Evolutionary conservation across 2,797 vertebrate species (phyloP).

Genomic region (Rhinogobio ventralis): DNA sequence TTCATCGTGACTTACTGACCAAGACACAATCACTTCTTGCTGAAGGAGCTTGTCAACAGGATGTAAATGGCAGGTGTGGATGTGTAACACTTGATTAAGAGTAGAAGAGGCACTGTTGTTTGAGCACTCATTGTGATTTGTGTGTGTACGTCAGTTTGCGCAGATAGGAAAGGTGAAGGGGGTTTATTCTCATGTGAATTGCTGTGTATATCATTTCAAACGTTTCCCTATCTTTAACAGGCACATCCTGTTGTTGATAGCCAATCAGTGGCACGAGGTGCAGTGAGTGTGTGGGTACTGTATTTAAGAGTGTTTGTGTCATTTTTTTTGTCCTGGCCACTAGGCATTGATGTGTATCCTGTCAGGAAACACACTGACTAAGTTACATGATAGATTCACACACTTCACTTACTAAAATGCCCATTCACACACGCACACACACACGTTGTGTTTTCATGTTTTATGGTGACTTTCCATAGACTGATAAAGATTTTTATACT

Average conservation of each 20-base stretch:
- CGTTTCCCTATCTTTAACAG: conserved; percentile 61
- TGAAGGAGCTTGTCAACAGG: conserved; percentile 45
- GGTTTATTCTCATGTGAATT: conserved; percentile 34
- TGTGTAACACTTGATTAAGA: conserved; percentile 41
- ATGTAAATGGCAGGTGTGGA: conserved; percentile 23
- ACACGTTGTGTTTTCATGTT: no score
- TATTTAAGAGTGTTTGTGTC: conserved; percentile 8
- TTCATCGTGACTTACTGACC: conserved; percentile 8
- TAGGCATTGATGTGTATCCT: conserved; percentile 75
- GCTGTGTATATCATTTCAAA: neutral
- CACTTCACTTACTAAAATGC: conserved; percentile 22
- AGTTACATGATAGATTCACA: conserved; percentile 62
- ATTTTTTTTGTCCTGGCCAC: conserved; percentile 68
- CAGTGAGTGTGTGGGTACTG: conserved; percentile 9
- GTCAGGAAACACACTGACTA: conserved; percentile 73
- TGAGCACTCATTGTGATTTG: conserved; percentile 12
- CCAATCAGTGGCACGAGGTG: conserved; percentile 28
- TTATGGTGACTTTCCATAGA: no score
- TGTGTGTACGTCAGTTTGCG: conserved; percentile 9
- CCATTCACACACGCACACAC: neutral
- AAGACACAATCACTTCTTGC: conserved; percentile 12
- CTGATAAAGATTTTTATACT: no score
- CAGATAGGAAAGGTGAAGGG: neutral
- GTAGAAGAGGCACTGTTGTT: conserved; percentile 24
- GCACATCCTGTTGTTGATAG: conserved; percentile 78